phyloP scores from a whole-genome alignment of 1,140 invertebrate species.

The Atta texana region DNA sequence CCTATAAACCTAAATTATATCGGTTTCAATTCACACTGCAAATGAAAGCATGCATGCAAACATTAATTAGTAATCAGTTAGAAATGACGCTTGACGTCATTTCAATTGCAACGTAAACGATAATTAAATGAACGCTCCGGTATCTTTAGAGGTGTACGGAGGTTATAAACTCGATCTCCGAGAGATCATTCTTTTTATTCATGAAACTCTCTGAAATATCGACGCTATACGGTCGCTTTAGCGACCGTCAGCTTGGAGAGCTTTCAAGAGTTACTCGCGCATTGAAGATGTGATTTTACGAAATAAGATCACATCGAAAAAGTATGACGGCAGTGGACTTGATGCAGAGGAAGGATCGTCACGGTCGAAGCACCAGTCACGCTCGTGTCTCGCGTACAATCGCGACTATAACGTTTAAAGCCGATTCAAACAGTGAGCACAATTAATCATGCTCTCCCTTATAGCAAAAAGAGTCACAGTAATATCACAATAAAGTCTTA shows the following conservation, averaged over 20 bases:
- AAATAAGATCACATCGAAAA: not conserved
- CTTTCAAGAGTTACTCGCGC: constrained; percentile 3
- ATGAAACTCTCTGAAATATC: not conserved
- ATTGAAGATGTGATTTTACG: not conserved
- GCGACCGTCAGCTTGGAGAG: not conserved
- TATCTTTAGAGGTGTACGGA: not conserved
- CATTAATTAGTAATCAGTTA: constrained; percentile 28
- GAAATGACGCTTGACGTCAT: constrained; percentile 12
- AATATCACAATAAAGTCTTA: no score
- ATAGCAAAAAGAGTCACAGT: no score
- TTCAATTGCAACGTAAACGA: constrained; percentile 31
- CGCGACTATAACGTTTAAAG: not conserved
- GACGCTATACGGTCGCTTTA: no score
- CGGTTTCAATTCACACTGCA: constrained; percentile 10
- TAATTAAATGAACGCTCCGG: not conserved
- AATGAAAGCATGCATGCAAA: constrained; percentile 44
- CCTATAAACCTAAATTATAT: constrained; percentile 11
- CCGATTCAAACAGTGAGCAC: constrained; percentile 4
- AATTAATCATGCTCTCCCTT: not conserved
- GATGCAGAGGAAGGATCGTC: not conserved
- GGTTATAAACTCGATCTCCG: not conserved
- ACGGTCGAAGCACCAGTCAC: constrained; percentile 20
- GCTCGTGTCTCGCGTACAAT: not conserved
- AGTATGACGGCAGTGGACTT: not conserved
- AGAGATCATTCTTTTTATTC: not conserved